These are phyloP conservation scores for Enteromius argenteus DNA, from an alignment of 2,797 vertebrate species.

Conservation along the genomic window DNA sequence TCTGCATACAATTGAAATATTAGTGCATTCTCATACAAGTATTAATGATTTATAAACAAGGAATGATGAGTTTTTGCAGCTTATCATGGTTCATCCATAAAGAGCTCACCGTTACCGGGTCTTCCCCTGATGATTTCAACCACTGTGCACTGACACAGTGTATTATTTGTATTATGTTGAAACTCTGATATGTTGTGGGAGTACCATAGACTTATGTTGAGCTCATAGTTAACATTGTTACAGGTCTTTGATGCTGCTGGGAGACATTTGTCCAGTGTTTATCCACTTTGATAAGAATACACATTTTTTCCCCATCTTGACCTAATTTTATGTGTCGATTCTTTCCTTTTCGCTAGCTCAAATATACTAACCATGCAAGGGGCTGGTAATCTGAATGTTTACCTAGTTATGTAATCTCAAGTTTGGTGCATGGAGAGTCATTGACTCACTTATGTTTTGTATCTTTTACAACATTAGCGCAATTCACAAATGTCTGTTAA, in stretches of 20 bases:
- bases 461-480: neutral
- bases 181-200: conserved; percentile 39
- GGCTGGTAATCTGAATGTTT: neutral
- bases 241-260: neutral
- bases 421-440: neutral
- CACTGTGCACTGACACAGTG: conserved; percentile 14
- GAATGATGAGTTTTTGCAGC: conserved; percentile 31
- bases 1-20: conserved; percentile 5
- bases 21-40: neutral
- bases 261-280: conserved; percentile 17
- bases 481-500: neutral
- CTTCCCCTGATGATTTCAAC: conserved; percentile 10
- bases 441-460: neutral
- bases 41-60: conserved; percentile 33
- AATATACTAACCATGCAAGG: conserved; percentile 19
- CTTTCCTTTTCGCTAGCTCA: conserved; percentile 6
- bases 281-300: conserved; percentile 23
- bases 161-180: conserved; percentile 31
- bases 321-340: neutral
- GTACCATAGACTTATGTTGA: conserved; percentile 9
- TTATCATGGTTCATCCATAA: conserved; percentile 24
- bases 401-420: neutral
- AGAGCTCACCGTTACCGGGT: conserved; percentile 4
- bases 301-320: conserved; percentile 23
- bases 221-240: conserved; percentile 28